Evolutionary conservation across 2,797 vertebrate species (phyloP), one percentile per base, ranked within the genome.

Genomic region (Coregonus ussuriensis): DNA sequence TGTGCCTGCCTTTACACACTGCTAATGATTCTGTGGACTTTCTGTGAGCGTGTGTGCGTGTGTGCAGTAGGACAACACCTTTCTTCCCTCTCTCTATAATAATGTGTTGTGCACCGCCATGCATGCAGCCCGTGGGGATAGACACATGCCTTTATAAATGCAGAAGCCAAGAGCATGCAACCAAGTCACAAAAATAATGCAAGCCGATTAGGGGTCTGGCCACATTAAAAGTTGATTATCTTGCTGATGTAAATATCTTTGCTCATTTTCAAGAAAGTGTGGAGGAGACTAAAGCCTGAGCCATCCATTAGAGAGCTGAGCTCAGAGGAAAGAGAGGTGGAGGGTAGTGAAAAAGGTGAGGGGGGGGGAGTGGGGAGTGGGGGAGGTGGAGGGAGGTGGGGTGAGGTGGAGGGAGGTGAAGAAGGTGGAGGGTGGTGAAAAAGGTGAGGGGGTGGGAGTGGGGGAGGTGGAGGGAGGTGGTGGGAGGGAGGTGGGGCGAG

Each of bases 91-190:
- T 82, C 76, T 74, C 33, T 71, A 54, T 72, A 53, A 25, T 62
- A 62, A 62, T 25, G 56, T n/a, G 18, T 2, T 62, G 56, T 77
- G 76, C 54, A 35, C 16, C 37, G 25, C 16, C 72, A 59, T 21
- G 16, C 62, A 63, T 29, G 18, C 65, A 68, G 4, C 74, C 35
- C 71, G 16, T 33, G 84, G 70, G 71, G 62, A 74, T 14, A 77
- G 87, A 90, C 89, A 91, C 90, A 90, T 91, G 90, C 82, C 81
- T 79, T 84, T 89, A 89, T 91, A 92, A 90, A 91, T 90, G 78
- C 71, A 88, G 56, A 88, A 76, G 69, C 78, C 79, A 85, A 76
- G 56, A 62, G 18, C 56, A 62, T 15, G 86, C 87, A 83, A 84
- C 74, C 85, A 87, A 89, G 86, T 81, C 81, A 84, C 84, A 82